Evolutionary conservation across 2,797 vertebrate species (phyloP).

Genomic region (Pogonophryne albipinna): DNA sequence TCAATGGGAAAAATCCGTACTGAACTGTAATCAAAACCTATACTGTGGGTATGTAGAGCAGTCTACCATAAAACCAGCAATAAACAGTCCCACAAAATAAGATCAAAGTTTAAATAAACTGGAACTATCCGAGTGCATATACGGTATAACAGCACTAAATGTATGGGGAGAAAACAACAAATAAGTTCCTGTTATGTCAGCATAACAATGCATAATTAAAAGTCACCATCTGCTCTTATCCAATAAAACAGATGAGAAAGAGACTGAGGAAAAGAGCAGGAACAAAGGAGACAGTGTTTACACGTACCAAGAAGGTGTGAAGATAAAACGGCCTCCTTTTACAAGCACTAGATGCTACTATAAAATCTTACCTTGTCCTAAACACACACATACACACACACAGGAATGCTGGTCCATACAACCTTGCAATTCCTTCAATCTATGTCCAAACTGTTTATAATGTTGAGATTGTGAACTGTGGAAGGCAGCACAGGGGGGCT

Average conservation of each 20-base stretch:
- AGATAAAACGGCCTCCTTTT: slow-evolving; percentile 43
- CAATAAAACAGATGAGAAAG: background rate
- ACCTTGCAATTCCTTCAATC: background rate
- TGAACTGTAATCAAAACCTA: background rate
- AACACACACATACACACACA: slow-evolving; percentile 16
- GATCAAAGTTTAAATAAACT: background rate
- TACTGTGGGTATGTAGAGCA: background rate
- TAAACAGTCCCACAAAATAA: background rate
- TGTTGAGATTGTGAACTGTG: background rate
- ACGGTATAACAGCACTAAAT: background rate
- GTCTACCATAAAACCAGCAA: background rate
- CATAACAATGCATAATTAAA: background rate
- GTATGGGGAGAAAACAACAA: background rate
- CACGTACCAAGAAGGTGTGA: slow-evolving; percentile 15
- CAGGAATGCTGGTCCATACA: slow-evolving; percentile 1
- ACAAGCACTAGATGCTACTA: slow-evolving; percentile 33
- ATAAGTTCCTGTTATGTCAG: background rate
- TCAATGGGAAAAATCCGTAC: background rate
- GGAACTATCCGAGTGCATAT: background rate
- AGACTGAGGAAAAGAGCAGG: background rate
- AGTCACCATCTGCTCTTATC: slow-evolving; percentile 2
- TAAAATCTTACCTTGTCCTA: slow-evolving; percentile 31
- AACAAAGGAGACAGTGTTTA: background rate
- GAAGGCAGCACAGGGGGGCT: background rate
- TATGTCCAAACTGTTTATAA: slow-evolving; percentile 13